These are phyloP conservation scores for Diploptera punctata DNA, from an alignment of 2,888 invertebrate species.

Conservation along the genomic window DNA sequence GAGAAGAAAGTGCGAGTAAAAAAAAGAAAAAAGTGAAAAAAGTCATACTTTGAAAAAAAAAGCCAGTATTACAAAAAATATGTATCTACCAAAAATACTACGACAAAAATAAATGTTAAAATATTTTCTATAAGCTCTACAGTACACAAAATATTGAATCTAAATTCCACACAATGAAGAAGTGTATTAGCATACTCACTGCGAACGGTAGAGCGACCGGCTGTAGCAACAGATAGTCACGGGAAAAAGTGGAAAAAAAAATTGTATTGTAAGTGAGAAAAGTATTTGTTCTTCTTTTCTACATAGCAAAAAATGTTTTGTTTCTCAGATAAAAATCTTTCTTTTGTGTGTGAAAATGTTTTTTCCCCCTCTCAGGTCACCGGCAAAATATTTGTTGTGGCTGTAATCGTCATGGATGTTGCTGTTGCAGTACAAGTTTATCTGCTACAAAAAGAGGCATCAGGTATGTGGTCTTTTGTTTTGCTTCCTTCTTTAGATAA, in stretches of 20 bases:
- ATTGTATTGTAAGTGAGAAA: conserved; percentile 53
- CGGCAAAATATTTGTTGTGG: conserved; percentile 34
- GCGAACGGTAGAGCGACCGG: conserved; percentile 71
- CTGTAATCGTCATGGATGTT: conserved; percentile 17
- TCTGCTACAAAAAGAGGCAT: conserved; percentile 32
- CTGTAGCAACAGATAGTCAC: conserved; percentile 72
- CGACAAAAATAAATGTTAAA: conserved; percentile 46
- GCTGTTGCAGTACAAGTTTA: conserved; percentile 13
- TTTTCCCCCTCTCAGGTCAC: conserved; percentile 36
- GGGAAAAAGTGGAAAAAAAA: conserved; percentile 65
- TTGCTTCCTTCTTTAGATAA: conserved; percentile 10
- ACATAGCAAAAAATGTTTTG: conserved; percentile 42
- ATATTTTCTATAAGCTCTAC: conserved; percentile 33
- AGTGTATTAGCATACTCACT: conserved; percentile 64
- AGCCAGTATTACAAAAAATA: conserved; percentile 34
- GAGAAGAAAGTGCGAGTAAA: conserved; percentile 27
- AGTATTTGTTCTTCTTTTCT: conserved; percentile 42
- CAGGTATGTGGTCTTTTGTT: conserved; percentile 13
- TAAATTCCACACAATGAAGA: conserved; percentile 37
- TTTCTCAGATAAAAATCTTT: conserved; percentile 39
- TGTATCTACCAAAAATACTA: conserved; percentile 43
- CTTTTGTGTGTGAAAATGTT: conserved; percentile 40
- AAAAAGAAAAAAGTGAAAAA: conserved; percentile 52
- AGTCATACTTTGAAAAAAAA: conserved; percentile 38
- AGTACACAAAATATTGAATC: conserved; percentile 28